These are phyloP conservation scores for Diceros bicornis DNA, from an alignment of 2,797 vertebrate species.

Conservation along the genomic window DNA sequence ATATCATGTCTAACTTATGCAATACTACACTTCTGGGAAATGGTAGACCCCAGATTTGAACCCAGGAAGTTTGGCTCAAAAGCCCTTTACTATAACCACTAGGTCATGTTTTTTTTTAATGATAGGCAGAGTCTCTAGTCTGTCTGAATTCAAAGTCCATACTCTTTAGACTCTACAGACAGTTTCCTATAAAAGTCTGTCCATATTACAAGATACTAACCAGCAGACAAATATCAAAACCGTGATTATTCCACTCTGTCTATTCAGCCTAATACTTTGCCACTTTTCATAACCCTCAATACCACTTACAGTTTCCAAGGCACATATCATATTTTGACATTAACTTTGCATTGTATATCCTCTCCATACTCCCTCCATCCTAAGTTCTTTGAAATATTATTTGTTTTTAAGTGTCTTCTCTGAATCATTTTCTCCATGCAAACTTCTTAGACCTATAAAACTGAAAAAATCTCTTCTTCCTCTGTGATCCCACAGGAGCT, in stretches of 20 bases:
- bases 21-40: not conserved
- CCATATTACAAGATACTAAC: not conserved
- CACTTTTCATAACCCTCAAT: not conserved
- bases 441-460: not conserved
- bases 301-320: not conserved
- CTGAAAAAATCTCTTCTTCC: not conserved
- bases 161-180: not conserved
- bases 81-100: not conserved
- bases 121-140: not conserved
- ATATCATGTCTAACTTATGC: not conserved
- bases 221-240: not conserved
- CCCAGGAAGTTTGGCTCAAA: not conserved
- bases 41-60: not conserved
- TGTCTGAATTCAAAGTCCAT: not conserved
- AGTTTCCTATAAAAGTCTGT: not conserved
- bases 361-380: not conserved
- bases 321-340: not conserved
- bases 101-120: not conserved
- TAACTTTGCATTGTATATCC: not conserved
- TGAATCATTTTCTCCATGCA: not conserved
- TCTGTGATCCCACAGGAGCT: not conserved
- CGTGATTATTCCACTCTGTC: not conserved
- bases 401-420: not conserved
- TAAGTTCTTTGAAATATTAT: not conserved
- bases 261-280: not conserved